A percentile compares a stretch with the other conserved stretches of the same genome.
These are phyloP conservation scores for Etheostoma perlongum DNA, from an alignment of 2,797 vertebrate species.

Conservation along the genomic window DNA sequence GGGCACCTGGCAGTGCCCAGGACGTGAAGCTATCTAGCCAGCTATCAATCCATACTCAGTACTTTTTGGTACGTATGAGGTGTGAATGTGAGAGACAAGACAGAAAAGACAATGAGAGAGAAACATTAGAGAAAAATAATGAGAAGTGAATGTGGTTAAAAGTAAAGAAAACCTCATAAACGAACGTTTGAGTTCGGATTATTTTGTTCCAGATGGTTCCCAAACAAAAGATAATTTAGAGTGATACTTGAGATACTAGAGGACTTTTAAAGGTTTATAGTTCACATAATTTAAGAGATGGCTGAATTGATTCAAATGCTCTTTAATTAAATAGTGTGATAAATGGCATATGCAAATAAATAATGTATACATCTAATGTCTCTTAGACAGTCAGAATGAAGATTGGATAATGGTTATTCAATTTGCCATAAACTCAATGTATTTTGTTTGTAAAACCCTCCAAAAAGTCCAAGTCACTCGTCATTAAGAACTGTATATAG, in stretches of 20 bases:
- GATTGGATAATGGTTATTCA: neutral
- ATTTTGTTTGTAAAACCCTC: constrained; percentile 7
- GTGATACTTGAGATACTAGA: neutral
- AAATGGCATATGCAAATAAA: neutral
- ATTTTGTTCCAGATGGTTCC: neutral
- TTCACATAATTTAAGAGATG: neutral
- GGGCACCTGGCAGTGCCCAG: too few relatives aligned
- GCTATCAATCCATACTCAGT: too few relatives aligned
- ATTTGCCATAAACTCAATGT: constrained; percentile 8
- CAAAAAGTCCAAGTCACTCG: neutral
- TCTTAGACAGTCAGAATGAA: neutral
- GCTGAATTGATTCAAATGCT: neutral
- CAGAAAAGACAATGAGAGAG: too few relatives aligned
- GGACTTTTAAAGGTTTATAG: neutral
- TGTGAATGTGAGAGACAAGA: too few relatives aligned
- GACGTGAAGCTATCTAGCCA: too few relatives aligned
- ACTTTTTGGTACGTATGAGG: too few relatives aligned
- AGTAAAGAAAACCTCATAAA: neutral
- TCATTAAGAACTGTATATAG: neutral
- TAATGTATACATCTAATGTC: too few relatives aligned
- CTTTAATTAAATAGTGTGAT: neutral
- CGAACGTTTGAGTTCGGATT: neutral
- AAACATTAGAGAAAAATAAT: neutral
- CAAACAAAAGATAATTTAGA: neutral
- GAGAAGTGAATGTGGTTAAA: neutral